Percentiles rank a stretch among this genome's conserved stretches.
Conservation (phyloP, 2,888 invertebrate genomes). For the Ochropleura leucogaster region DNA sequence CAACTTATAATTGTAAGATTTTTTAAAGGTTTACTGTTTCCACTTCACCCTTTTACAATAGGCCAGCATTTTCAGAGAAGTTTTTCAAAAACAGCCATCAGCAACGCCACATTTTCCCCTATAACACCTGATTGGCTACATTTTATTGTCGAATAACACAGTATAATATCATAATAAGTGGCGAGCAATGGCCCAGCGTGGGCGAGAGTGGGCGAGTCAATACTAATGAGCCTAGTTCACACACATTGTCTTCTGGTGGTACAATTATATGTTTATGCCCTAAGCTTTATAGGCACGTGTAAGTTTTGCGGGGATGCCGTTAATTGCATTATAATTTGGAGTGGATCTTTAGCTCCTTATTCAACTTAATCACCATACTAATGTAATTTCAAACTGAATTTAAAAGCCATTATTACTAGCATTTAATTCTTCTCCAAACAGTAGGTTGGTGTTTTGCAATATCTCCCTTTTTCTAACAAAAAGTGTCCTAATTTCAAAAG, state of each 20-base stretch:
- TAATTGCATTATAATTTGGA: constrained; percentile 39
- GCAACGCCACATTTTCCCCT: not conserved
- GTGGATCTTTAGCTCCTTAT: not conserved
- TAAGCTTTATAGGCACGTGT: constrained; percentile 47
- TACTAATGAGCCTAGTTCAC: constrained; percentile 78
- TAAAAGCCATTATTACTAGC: too few relatives aligned
- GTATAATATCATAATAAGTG: constrained; percentile 66
- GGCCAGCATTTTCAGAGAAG: not conserved
- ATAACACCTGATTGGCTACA: constrained; percentile 45
- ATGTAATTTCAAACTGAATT: too few relatives aligned
- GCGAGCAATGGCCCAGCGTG: constrained; percentile 65
- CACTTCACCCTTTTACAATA: not conserved
- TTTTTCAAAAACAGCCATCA: not conserved
- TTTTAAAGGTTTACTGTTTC: not conserved
- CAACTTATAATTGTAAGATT: not conserved
- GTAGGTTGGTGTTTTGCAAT: not conserved
- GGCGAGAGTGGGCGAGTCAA: constrained; percentile 72
- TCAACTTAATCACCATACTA: not conserved
- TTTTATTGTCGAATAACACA: constrained; percentile 54
- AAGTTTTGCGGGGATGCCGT: constrained; percentile 30
- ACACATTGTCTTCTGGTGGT: constrained; percentile 70
- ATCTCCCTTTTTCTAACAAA: too few relatives aligned
- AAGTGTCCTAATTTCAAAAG: too few relatives aligned
- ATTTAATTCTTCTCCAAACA: not conserved
- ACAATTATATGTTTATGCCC: constrained; percentile 61